Conservation (phyloP, 2,113 vertebrate genomes). For the Tonatia bakeri region DNA sequence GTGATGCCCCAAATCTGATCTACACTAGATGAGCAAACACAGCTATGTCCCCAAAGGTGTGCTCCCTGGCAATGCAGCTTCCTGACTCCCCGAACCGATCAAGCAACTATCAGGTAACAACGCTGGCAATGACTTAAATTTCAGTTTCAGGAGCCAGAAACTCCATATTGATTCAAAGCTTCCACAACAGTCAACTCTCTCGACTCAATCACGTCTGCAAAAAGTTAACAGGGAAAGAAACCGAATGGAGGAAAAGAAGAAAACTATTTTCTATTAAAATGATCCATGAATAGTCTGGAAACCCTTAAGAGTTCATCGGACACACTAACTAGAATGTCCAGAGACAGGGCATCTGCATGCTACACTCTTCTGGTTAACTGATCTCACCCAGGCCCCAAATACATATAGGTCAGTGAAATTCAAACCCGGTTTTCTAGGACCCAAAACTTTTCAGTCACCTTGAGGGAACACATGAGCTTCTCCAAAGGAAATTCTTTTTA, state of each 20-base stretch:
- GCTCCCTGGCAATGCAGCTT: not conserved
- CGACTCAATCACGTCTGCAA: not conserved
- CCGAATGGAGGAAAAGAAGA: not conserved
- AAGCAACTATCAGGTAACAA: slow-evolving; percentile 7
- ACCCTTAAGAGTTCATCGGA: not conserved
- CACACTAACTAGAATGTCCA: not conserved
- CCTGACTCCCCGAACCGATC: not conserved
- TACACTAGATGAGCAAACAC: not conserved
- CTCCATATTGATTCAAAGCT: not conserved
- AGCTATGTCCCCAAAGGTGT: not conserved
- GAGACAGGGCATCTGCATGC: not conserved
- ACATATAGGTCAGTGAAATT: not conserved
- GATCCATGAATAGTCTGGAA: not conserved
- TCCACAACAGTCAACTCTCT: not conserved
- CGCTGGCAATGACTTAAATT: slow-evolving; percentile 1
- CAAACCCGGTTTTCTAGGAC: not conserved
- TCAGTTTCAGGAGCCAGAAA: slow-evolving; percentile 47
- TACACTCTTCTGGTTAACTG: not conserved
- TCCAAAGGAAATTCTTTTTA: slow-evolving; percentile 13
- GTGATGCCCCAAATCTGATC: not conserved
- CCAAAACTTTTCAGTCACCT: not conserved
- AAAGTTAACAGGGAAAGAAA: slow-evolving; percentile 12
- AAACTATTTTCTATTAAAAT: not conserved
- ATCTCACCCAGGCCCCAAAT: not conserved
- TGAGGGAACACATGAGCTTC: not conserved